These are phyloP conservation scores for Papilio xuthus DNA, from an alignment of 1,140 invertebrate genomes.

Conservation along the genomic window DNA sequence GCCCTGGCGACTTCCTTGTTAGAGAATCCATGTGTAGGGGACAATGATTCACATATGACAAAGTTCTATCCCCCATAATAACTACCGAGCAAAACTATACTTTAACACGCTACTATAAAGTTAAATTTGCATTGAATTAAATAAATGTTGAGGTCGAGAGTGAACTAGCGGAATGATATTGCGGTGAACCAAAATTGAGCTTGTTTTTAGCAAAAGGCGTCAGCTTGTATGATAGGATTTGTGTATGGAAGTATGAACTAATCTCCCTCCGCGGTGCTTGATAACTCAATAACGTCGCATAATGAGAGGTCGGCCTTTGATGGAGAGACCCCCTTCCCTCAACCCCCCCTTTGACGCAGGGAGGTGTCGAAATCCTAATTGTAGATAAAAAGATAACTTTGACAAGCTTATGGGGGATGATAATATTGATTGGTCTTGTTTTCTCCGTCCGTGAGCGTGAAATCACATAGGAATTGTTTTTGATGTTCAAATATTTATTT, in stretches of 20 bases:
- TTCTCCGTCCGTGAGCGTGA: conserved; percentile 32
- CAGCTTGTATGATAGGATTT: conserved; percentile 81
- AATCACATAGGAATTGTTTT: conserved; percentile 38
- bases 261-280: conserved; percentile 72
- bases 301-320: conserved; percentile 79
- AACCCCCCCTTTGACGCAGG: conserved; percentile 31
- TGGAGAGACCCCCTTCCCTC: conserved; percentile 47
- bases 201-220: conserved; percentile 78
- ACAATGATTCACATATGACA: conserved; percentile 58
- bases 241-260: conserved; percentile 80
- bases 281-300: conserved; percentile 80
- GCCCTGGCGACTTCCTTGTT: conserved; percentile 70
- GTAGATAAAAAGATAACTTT: conserved; percentile 80
- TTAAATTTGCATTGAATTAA: conserved; percentile 38
- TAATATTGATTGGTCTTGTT: conserved; percentile 56
- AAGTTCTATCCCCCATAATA: conserved; percentile 51
- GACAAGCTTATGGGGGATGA: conserved; percentile 51
- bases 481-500: neutral
- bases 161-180: conserved; percentile 55
- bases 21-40: conserved; percentile 61
- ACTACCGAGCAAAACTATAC: conserved; percentile 39
- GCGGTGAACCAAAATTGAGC: conserved; percentile 76
- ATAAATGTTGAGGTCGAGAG: conserved; percentile 42
- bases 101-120: conserved; percentile 24
- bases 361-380: conserved; percentile 80